Conservation (phyloP, 2,888 invertebrate genomes). For the Neoascia interrupta region DNA sequence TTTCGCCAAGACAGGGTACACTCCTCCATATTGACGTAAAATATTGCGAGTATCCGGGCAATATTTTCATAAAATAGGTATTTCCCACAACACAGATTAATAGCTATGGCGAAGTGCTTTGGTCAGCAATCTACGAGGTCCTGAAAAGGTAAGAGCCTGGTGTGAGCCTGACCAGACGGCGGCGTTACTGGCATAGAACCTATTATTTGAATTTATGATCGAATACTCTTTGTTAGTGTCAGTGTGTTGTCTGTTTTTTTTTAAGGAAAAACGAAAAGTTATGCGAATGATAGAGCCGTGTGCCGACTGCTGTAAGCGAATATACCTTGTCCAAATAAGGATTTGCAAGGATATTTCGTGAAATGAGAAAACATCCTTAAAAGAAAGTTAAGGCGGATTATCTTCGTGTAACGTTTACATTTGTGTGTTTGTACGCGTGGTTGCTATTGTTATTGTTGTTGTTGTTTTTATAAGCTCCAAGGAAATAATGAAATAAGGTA, state of each 20-base stretch:
- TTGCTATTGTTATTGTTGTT: not conserved
- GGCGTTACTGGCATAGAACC: not conserved
- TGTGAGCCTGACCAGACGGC: constrained; percentile 21
- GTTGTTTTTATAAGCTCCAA: constrained; percentile 2
- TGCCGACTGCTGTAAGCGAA: not conserved
- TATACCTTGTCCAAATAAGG: not conserved
- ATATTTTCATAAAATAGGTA: constrained; percentile 46
- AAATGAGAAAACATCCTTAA: not conserved
- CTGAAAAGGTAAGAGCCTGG: not conserved
- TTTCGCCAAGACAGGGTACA: no score
- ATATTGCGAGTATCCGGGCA: constrained; percentile 27
- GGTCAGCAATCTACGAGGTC: not conserved
- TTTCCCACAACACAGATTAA: constrained; percentile 23
- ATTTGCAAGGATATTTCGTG: not conserved
- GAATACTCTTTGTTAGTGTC: not conserved
- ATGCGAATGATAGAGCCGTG: not conserved
- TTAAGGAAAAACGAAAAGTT: not conserved
- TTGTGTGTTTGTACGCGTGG: not conserved
- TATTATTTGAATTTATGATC: constrained; percentile 37
- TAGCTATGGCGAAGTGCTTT: constrained; percentile 12
- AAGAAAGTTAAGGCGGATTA: constrained; percentile 21
- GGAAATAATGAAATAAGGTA: not conserved
- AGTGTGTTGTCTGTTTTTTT: constrained; percentile 8
- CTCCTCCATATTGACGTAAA: constrained; percentile 17
- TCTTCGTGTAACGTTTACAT: constrained; percentile 8